A percentile compares a stretch with the other conserved stretches of the same genome.
phyloP scores from a whole-genome alignment of 2,888 invertebrate species.

The Argynnis bischoffii region DNA sequence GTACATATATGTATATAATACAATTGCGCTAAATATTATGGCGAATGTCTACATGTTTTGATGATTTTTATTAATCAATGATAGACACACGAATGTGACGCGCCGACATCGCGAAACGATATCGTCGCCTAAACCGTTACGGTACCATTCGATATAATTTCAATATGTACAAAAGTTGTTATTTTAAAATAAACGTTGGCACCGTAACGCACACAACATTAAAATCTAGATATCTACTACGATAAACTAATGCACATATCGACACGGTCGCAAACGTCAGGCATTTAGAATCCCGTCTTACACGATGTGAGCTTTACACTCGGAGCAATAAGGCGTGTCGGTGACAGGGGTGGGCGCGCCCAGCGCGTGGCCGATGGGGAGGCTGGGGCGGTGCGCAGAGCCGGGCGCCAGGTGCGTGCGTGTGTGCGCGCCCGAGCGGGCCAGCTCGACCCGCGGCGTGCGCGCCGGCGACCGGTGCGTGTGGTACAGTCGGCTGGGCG shows the following conservation, averaged over 20 bases:
- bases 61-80: conserved; percentile 53
- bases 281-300: conserved; percentile 84
- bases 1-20: conserved; percentile 4
- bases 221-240: conserved; percentile 51
- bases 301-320: conserved; percentile 94
- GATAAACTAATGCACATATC: conserved; percentile 72
- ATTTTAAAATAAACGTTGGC: conserved; percentile 42
- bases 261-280: conserved; percentile 81
- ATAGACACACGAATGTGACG: conserved; percentile 23
- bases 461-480: conserved; percentile 55
- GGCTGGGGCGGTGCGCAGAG: conserved; percentile 75
- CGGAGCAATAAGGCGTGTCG: conserved; percentile 87
- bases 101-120: conserved; percentile 22
- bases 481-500: conserved; percentile 83
- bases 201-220: conserved; percentile 46
- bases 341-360: conserved; percentile 71
- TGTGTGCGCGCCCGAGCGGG: conserved; percentile 49
- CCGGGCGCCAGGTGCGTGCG: conserved; percentile 74
- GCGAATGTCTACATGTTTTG: conserved; percentile 33
- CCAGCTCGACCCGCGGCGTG: conserved; percentile 61
- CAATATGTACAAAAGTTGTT: conserved; percentile 32
- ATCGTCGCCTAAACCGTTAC: conserved; percentile 34
- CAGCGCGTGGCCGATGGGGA: conserved; percentile 79
- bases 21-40: conserved; percentile 8
- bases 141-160: conserved; percentile 31